Conservation (phyloP, 2,888 invertebrate genomes). For the Drosophila neotestacea region DNA sequence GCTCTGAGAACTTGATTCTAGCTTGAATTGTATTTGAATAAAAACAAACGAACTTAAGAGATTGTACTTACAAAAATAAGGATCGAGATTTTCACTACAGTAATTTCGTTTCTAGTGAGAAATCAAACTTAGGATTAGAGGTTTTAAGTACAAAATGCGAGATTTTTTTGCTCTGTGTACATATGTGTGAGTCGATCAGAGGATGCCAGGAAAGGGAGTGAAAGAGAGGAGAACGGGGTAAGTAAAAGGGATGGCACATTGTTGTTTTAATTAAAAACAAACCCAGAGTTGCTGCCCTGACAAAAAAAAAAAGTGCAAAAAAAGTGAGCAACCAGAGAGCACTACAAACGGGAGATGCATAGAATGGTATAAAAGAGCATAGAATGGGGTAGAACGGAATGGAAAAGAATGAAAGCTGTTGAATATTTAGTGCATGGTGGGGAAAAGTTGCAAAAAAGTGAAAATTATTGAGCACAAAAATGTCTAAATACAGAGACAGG, state of each 20-base stretch:
- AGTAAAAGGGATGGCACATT: slow-evolving; percentile 57
- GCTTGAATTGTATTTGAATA: too few species aligned
- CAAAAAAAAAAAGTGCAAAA: slow-evolving; percentile 19
- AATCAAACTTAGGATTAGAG: too few species aligned
- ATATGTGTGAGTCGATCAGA: slow-evolving; percentile 22
- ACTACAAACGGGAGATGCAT: background rate
- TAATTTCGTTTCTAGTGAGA: too few species aligned
- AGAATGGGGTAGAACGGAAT: slow-evolving; percentile 6
- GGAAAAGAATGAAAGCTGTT: slow-evolving; percentile 52
- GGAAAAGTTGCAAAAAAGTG: slow-evolving; percentile 22
- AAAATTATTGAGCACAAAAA: slow-evolving; percentile 65
- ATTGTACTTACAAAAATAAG: too few species aligned
- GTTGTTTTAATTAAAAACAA: slow-evolving; percentile 80
- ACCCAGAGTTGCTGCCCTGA: slow-evolving; percentile 55
- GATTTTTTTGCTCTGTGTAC: background rate
- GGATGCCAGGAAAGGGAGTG: background rate
- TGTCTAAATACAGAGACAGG: slow-evolving; percentile 35
- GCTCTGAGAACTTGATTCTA: too few species aligned
- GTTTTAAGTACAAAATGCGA: too few species aligned
- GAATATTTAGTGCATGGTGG: slow-evolving; percentile 69
- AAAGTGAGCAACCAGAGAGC: slow-evolving; percentile 32
- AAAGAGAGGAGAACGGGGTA: slow-evolving; percentile 12
- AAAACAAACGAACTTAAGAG: too few species aligned
- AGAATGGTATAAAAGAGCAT: background rate
- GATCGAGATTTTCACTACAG: too few species aligned